Conservation (phyloP, 2,888 invertebrate genomes). For the Chrysina gloriosa region DNA sequence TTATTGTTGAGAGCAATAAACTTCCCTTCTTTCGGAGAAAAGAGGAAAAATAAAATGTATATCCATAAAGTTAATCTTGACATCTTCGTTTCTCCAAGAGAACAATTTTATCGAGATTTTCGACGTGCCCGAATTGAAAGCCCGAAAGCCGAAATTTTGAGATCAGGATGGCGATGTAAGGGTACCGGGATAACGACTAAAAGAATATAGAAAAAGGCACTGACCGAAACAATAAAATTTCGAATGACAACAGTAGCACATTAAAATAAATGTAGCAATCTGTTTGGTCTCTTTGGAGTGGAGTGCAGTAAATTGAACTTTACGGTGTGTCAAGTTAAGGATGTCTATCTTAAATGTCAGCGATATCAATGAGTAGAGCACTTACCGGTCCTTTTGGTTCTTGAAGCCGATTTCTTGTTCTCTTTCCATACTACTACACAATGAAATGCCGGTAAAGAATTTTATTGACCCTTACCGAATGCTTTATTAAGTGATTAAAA, state of each 20-base stretch:
- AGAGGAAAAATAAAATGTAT: conserved; percentile 11
- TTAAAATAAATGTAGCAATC: conserved; percentile 56
- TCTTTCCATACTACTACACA: not conserved
- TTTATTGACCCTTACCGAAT: not conserved
- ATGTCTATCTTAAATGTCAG: conserved; percentile 40
- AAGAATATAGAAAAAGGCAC: conserved; percentile 41
- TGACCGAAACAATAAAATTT: conserved; percentile 56
- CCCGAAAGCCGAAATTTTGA: conserved; percentile 38
- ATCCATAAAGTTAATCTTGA: conserved; percentile 40
- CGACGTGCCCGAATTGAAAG: conserved; percentile 17
- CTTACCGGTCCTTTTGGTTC: conserved; percentile 47
- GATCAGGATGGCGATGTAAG: conserved; percentile 3
- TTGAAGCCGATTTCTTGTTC: not conserved
- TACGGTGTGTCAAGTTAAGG: conserved; percentile 41
- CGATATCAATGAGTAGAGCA: conserved; percentile 47
- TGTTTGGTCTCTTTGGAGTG: conserved; percentile 39
- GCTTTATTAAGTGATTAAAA: too few relatives aligned
- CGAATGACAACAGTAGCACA: conserved; percentile 56
- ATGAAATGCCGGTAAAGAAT: not conserved
- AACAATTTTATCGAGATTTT: conserved; percentile 34
- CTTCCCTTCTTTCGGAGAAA: not conserved
- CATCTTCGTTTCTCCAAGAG: conserved; percentile 40
- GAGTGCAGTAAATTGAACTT: conserved; percentile 43
- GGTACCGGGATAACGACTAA: conserved; percentile 39
- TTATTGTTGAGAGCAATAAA: conserved; percentile 25